Conservation (phyloP, 2,888 invertebrate species). For the Oeneis ivallda region DNA sequence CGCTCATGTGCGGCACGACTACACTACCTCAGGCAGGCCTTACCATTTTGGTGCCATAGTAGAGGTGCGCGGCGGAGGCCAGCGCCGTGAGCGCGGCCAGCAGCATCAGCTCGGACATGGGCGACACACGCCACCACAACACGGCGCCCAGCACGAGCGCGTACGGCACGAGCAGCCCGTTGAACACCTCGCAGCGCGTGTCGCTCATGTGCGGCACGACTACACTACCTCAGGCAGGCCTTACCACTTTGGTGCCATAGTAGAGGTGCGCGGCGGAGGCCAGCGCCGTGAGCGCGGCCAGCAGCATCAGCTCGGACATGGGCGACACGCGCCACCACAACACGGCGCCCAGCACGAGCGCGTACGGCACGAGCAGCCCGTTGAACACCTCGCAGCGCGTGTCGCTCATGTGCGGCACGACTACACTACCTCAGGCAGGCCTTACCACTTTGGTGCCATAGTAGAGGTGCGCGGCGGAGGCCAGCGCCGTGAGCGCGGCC, state of each 20-base stretch:
- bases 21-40: too few species aligned
- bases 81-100: constrained; percentile 87
- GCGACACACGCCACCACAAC: constrained; percentile 58
- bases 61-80: constrained; percentile 90
- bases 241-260: constrained; percentile 95
- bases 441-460: constrained; percentile 95
- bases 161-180: constrained; percentile 85
- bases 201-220: constrained; percentile 99
- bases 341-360: constrained; percentile 67
- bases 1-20: constrained; percentile 99
- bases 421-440: too few species aligned
- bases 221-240: too few species aligned
- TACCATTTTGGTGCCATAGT: constrained; percentile 96
- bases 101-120: constrained; percentile 84
- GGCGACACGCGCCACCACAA: constrained; percentile 61
- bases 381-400: constrained; percentile 93
- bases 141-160: constrained; percentile 69
- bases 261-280: constrained; percentile 91
- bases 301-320: constrained; percentile 84
- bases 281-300: constrained; percentile 86
- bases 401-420: constrained; percentile 98
- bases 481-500: constrained; percentile 85
- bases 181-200: constrained; percentile 92
- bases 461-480: constrained; percentile 91
- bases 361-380: constrained; percentile 84